Base-by-base conservation (phyloP, 1,140 invertebrate species). In the Tribolium castaneum region DNA sequence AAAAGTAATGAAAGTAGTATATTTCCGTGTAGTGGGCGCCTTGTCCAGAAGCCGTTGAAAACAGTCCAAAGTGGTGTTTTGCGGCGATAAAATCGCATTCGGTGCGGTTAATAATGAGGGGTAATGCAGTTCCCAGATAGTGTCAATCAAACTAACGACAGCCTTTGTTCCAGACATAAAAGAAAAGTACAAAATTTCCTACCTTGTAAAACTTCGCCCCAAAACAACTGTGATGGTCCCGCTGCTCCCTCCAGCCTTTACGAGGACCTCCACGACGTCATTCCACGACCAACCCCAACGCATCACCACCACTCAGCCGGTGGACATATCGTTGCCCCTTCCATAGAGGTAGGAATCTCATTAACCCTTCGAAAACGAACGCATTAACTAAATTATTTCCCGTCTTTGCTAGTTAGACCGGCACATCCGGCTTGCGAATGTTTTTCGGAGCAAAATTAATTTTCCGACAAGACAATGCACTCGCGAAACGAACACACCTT, bases 141-240 rank as follows among this genome's bases (percentile, higher is more conserved):
- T 77, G 75, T 77, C 75, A 77, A 71, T 77, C 75, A 77, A 35
- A 50, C 66, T 77, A 78, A 78, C 34, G 51, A 19, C 59, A 66
- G 70, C 56, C 82, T 82, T 85, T 89, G 85, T 88, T 89, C 1
- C 89, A 93, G 92, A 85, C 92, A 93, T 85, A 92, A 93, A 84
- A 89, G 92, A 83, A 92, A 92, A 90, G 91, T 92, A 85, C 91
- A 92, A 87, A 92, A 92, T 80, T 89, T 93, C 79, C 86, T 92
- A 78, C 92, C 92, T 14, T 92, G 92, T 87, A 93, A 93, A 86
- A 92, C 89, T 52, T 90, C 91, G 35, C 91, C 90, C 13, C 88
- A 90, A 54, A 88, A 87, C 86, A 80, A 86, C 86, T 79, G 86
- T 88, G 74, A 90, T 86, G 25, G 86, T 83, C 54, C 85, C 78